Evolutionary conservation across 2,113 vertebrate genomes (phyloP).

Genomic region (Gopherus evgoodei): DNA sequence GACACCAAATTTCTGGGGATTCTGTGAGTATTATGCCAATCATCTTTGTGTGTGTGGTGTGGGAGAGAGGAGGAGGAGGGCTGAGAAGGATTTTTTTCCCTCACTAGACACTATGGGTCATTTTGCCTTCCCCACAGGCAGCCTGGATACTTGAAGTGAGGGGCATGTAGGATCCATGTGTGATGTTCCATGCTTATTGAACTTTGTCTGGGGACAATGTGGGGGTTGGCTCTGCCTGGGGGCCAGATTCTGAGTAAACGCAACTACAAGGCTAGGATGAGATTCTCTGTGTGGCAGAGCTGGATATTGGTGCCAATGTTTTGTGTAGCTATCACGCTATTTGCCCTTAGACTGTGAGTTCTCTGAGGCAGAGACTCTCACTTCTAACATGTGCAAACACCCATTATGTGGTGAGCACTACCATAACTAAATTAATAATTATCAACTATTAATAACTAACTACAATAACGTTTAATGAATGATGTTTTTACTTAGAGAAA

Average conservation of each 20-base stretch:
- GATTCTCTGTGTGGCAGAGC: not conserved
- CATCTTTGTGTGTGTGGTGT: not conserved
- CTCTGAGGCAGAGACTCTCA: not conserved
- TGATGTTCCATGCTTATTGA: not conserved
- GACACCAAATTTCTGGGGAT: not conserved
- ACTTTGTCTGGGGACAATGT: not conserved
- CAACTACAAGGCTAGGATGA: not conserved
- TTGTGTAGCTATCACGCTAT: not conserved
- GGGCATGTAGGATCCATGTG: not conserved
- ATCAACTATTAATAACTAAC: not conserved
- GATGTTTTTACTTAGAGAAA: not conserved
- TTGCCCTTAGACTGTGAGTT: not conserved
- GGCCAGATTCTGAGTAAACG: not conserved
- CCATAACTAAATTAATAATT: not conserved
- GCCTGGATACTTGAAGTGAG: not conserved
- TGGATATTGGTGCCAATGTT: not conserved
- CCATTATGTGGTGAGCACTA: not conserved
- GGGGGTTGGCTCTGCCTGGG: not conserved
- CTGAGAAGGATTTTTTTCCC: not conserved
- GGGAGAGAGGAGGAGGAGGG: not conserved
- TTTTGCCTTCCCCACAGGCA: not conserved
- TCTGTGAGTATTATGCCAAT: not conserved
- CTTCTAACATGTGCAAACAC: not conserved
- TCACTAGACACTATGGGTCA: not conserved
- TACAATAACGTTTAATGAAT: not conserved